Percentiles rank a stretch among this genome's conserved stretches.
Evolutionary conservation across 2,113 vertebrate species (phyloP).

Genomic region (Rhinolophus sinicus): DNA sequence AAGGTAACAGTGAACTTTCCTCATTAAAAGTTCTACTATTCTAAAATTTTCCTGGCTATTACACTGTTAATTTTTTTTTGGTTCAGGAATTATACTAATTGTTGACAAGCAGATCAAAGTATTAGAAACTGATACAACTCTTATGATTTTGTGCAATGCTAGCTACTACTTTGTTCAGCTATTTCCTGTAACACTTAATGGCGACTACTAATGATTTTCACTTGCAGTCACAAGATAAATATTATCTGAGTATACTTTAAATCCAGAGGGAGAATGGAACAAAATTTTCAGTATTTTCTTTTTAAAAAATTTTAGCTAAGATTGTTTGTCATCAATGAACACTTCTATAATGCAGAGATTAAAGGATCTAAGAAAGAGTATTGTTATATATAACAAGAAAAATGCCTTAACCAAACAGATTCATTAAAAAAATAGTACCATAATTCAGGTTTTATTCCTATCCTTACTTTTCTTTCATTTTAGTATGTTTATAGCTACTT

Average conservation of each 20-base stretch:
- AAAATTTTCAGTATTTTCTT: not conserved
- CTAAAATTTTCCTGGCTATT: not conserved
- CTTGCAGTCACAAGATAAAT: constrained; percentile 1
- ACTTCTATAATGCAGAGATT: not conserved
- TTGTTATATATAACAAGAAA: not conserved
- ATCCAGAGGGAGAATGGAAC: not conserved
- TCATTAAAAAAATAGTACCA: not conserved
- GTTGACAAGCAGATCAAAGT: not conserved
- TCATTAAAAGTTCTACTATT: not conserved
- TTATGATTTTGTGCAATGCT: not conserved
- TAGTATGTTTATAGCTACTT: not conserved
- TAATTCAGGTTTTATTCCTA: not conserved
- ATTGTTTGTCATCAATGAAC: not conserved
- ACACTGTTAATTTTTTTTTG: not conserved
- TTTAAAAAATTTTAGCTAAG: not conserved
- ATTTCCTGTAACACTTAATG: not conserved
- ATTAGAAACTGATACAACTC: not conserved
- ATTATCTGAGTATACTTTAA: constrained; percentile 4
- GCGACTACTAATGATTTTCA: constrained; percentile 17
- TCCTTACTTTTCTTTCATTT: not conserved
- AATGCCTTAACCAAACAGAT: not conserved
- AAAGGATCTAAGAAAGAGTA: not conserved
- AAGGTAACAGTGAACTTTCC: not conserved
- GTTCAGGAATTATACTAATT: not conserved
- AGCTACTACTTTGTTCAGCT: not conserved